Conservation (phyloP, 1,140 invertebrate genomes). For the Zaprionus capensis region DNA sequence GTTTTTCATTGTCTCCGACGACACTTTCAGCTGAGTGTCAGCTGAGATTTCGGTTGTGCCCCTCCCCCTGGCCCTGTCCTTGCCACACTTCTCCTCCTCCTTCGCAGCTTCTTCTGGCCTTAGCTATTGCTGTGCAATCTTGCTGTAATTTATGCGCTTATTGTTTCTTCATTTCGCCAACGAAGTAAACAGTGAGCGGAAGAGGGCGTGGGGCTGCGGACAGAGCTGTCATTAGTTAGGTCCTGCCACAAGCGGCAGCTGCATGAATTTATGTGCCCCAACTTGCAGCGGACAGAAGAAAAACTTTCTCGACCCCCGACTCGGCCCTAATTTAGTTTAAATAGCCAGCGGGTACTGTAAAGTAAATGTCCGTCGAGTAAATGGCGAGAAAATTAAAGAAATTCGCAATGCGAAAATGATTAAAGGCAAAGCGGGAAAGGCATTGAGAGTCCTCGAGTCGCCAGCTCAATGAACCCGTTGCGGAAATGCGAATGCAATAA, state of each 20-base stretch:
- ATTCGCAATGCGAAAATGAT: conserved; percentile 42
- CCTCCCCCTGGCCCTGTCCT: neutral
- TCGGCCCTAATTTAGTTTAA: conserved; percentile 38
- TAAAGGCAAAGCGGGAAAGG: conserved; percentile 49
- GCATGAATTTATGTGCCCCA: conserved; percentile 65
- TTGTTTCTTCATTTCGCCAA: conserved; percentile 76
- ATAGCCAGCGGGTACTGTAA: conserved; percentile 10
- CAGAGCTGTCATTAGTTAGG: conserved; percentile 67
- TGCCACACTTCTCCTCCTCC: neutral
- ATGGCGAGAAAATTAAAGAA: conserved; percentile 23
- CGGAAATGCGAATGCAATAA: conserved; percentile 75
- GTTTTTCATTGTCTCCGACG: conserved; percentile 64
- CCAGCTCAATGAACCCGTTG: conserved; percentile 65
- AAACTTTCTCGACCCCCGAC: conserved; percentile 9
- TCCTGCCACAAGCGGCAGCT: conserved; percentile 57
- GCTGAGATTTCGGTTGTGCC: conserved; percentile 55
- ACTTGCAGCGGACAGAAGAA: conserved; percentile 11
- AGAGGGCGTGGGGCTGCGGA: neutral
- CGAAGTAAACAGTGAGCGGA: neutral
- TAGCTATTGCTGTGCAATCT: conserved; percentile 74
- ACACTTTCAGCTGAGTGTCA: conserved; percentile 45
- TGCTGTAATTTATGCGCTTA: conserved; percentile 75
- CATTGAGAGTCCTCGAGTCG: conserved; percentile 45
- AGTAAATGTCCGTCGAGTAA: neutral
- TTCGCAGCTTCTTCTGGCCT: conserved; percentile 47